Evolutionary conservation across 2,888 invertebrate genomes (phyloP).

Genomic region (Cerastoderma edule): DNA sequence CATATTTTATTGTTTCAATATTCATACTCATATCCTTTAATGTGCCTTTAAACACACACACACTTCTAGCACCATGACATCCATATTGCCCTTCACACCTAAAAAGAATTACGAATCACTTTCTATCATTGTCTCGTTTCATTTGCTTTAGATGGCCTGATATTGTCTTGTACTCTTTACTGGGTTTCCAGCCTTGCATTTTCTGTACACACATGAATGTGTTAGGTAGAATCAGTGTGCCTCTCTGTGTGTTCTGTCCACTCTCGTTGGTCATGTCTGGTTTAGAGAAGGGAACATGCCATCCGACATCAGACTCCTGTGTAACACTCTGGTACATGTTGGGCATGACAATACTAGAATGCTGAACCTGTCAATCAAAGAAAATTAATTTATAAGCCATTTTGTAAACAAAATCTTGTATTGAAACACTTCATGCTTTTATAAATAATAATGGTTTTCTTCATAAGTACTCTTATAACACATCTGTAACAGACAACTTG

Average conservation of each 20-base stretch:
- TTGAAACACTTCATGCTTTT: too few relatives aligned
- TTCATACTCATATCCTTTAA: neutral
- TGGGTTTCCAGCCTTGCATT: neutral
- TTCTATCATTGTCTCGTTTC: neutral
- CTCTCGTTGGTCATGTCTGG: neutral
- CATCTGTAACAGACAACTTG: too few relatives aligned
- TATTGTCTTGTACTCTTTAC: neutral
- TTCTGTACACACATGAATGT: conserved; percentile 1
- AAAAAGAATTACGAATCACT: neutral
- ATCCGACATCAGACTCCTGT: neutral
- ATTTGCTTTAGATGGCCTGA: neutral
- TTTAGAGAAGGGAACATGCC: neutral
- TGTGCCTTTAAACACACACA: neutral
- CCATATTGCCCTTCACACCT: neutral
- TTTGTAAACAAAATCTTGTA: too few relatives aligned
- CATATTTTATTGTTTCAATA: too few relatives aligned
- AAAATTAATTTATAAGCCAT: too few relatives aligned
- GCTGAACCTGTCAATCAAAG: too few relatives aligned
- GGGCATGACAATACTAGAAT: too few relatives aligned
- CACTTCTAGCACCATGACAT: neutral
- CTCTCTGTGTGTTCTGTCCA: too few relatives aligned
- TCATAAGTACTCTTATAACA: too few relatives aligned
- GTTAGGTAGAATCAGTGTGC: neutral
- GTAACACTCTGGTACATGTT: neutral
- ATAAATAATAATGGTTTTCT: too few relatives aligned